Evolutionary conservation across 2,888 invertebrate genomes (phyloP).

Genomic region (Pomacea canaliculata): DNA sequence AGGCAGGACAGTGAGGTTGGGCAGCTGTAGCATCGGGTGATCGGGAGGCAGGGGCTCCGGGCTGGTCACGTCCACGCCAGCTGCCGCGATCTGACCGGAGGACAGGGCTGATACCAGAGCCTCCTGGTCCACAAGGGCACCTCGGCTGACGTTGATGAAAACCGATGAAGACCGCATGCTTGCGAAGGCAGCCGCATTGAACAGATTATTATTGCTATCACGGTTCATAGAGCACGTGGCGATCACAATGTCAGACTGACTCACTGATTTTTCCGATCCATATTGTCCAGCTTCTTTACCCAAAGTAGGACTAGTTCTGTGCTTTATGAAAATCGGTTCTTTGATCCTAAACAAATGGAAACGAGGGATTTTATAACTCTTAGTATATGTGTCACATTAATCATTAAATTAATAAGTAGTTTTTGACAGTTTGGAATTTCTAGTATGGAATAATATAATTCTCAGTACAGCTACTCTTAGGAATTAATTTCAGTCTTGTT

Average conservation of each 20-base stretch:
- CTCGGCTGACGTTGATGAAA: constrained; percentile 86
- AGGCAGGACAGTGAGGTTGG: constrained; percentile 86
- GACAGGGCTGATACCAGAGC: constrained; percentile 86
- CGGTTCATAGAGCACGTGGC: constrained; percentile 83
- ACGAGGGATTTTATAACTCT: too few species aligned
- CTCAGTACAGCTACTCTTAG: too few species aligned
- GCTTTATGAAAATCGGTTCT: too few species aligned
- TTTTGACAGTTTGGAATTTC: too few species aligned
- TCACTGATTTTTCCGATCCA: too few species aligned
- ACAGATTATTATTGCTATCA: constrained; percentile 80
- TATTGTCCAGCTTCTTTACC: too few species aligned
- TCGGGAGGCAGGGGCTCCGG: constrained; percentile 90
- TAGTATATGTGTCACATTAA: too few species aligned
- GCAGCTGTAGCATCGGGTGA: constrained; percentile 80
- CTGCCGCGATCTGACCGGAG: constrained; percentile 80
- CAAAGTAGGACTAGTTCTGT: too few species aligned
- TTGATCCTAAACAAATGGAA: too few species aligned
- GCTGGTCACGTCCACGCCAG: constrained; percentile 90
- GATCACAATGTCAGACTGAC: constrained; percentile 87
- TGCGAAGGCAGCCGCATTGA: constrained; percentile 81
- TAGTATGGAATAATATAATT: too few species aligned
- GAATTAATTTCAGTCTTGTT: too few species aligned
- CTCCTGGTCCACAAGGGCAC: constrained; percentile 78
- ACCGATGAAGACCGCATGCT: constrained; percentile 89
- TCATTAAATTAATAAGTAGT: too few species aligned